Conservation (phyloP, 1,140 invertebrate genomes). For the Armadillidium nasatum region DNA sequence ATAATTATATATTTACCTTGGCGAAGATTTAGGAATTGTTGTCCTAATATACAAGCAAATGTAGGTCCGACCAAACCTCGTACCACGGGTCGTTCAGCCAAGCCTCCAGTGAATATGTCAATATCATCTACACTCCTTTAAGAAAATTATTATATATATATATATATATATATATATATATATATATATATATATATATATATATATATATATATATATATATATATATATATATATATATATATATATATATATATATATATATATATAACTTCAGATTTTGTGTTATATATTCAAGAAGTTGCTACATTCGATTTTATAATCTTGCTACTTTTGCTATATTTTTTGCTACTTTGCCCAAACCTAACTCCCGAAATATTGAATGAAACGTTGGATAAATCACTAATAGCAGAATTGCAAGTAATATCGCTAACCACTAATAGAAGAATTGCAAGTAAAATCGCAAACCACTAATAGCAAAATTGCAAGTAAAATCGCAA, state of each 20-base stretch:
- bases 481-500: too few relatives aligned
- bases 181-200: conserved; percentile 39
- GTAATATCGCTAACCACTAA: too few relatives aligned
- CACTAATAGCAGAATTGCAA: too few relatives aligned
- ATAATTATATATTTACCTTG: conserved; percentile 27
- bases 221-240: conserved; percentile 17
- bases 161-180: conserved; percentile 34
- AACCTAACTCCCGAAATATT: too few relatives aligned
- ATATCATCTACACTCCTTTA: conserved; percentile 49
- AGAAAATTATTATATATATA: conserved; percentile 29
- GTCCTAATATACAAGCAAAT: conserved; percentile 90
- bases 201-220: conserved; percentile 23
- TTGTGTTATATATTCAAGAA: too few relatives aligned
- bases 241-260: conserved; percentile 13
- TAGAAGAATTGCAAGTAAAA: too few relatives aligned
- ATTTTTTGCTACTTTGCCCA: too few relatives aligned
- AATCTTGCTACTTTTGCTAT: too few relatives aligned
- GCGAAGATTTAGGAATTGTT: conserved; percentile 81
- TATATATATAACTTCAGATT: too few relatives aligned
- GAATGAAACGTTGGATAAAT: too few relatives aligned
- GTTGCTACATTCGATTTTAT: too few relatives aligned
- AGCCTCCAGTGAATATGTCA: conserved; percentile 57
- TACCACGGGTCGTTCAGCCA: conserved; percentile 76
- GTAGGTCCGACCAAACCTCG: conserved; percentile 90
- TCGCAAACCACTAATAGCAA: too few relatives aligned